Evolutionary conservation across 92 coral and sea anemone genomes (phyloP).

Genomic region (Palythoa heliodiscus): DNA sequence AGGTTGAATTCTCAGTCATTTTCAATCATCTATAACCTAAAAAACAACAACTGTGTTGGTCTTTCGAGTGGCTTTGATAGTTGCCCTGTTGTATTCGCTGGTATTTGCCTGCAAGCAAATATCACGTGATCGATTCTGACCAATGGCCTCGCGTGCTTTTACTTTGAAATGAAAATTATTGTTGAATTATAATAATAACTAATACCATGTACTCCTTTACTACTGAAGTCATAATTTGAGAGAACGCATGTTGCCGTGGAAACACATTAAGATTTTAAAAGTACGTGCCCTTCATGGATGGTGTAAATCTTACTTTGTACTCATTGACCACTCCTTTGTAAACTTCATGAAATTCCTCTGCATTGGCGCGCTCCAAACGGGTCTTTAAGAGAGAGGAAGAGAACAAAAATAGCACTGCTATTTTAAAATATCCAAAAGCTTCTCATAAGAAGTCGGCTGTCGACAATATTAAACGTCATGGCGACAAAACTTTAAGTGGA

Average conservation of each 20-base stretch:
- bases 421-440: neutral
- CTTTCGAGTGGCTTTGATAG: too few relatives aligned
- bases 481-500: too few relatives aligned
- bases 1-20: too few relatives aligned
- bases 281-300: neutral
- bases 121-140: too few relatives aligned
- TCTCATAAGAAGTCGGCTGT: neutral
- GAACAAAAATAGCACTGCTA: too few relatives aligned
- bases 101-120: too few relatives aligned
- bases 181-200: neutral
- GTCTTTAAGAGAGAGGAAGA: slow-evolving; percentile 48
- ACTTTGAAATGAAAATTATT: too few relatives aligned
- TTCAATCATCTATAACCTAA: too few relatives aligned
- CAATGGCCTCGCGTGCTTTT: too few relatives aligned
- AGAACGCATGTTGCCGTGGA: neutral
- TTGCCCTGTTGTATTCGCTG: too few relatives aligned
- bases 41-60: too few relatives aligned
- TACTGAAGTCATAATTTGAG: neutral
- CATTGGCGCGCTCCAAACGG: slow-evolving; percentile 89
- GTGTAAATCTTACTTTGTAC: slow-evolving; percentile 69
- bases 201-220: neutral
- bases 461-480: too few relatives aligned
- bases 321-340: slow-evolving; percentile 95
- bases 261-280: neutral
- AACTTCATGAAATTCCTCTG: slow-evolving; percentile 94